A percentile compares a stretch with the other conserved stretches of the same genome.
Conservation (phyloP, 2,888 invertebrate species). For the Pardosa pseudoannulata region DNA sequence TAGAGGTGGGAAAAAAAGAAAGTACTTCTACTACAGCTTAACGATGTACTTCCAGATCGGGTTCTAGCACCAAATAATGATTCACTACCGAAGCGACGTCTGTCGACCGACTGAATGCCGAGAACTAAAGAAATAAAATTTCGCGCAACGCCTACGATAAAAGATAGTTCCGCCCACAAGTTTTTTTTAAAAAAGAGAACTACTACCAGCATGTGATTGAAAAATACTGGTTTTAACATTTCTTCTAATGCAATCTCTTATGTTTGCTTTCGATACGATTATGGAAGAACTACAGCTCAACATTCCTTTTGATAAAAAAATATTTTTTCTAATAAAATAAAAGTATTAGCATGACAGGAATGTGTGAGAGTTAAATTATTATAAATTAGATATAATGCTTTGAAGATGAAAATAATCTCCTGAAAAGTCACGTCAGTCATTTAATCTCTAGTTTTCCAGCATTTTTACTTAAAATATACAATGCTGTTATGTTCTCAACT, state of each 20-base stretch:
- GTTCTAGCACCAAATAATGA: slow-evolving; percentile 57
- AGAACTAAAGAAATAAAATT: slow-evolving; percentile 54
- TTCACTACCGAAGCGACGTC: slow-evolving; percentile 36
- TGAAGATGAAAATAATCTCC: too few relatives aligned
- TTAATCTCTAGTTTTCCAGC: too few relatives aligned
- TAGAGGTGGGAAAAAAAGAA: slow-evolving; percentile 21
- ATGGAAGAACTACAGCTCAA: not conserved
- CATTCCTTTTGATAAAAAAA: not conserved
- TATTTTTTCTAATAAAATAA: not conserved
- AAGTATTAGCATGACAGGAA: not conserved
- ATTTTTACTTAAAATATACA: too few relatives aligned
- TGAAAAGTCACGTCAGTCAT: too few relatives aligned
- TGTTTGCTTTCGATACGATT: not conserved
- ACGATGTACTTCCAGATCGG: slow-evolving; percentile 60
- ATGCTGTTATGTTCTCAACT: too few relatives aligned
- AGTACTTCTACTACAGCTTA: slow-evolving; percentile 53
- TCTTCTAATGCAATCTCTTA: too few relatives aligned
- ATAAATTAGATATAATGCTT: too few relatives aligned
- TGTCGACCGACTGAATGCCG: slow-evolving; percentile 36
- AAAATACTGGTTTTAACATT: slow-evolving; percentile 17
- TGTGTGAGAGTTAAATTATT: too few relatives aligned
- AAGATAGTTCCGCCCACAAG: slow-evolving; percentile 37
- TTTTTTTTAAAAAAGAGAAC: not conserved
- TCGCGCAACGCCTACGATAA: slow-evolving; percentile 41
- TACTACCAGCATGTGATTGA: slow-evolving; percentile 35